Base-by-base conservation (phyloP, 2,888 invertebrate species). In the Drosophila birchii region DNA sequence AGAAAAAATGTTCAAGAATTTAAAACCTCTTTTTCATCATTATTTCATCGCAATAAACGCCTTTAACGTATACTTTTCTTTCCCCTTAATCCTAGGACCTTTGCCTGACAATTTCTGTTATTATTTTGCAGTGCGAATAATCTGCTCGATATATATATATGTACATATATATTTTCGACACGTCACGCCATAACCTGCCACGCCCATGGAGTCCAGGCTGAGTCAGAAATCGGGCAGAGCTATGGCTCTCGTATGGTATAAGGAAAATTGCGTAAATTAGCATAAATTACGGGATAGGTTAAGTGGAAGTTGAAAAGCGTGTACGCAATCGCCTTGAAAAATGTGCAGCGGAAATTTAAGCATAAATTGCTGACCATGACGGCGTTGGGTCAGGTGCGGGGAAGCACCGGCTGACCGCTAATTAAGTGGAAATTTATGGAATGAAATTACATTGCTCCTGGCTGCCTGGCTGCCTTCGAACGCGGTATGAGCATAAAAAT, bases 341-440 rank as follows among this genome's bases (percentile, higher is more conserved):
- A 81, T 84, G 78, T 78, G 81, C 84, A 81, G 49, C 86, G 84
- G 86, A 84, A 84, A 84, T 86, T 86, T 84, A 84, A 84, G 76
- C 81, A 80, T 76, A 86, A 86, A 84, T 84, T 84, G 73, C 78
- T 81, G 80, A 79, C 85, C 85, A 76, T 78, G 66, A 77, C 71
- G 69, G 62, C 18, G 29, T 1, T 3, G 3, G 2, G 9, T 29
- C 29, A 14, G 23, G 26, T 5, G 54, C 49, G 44, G 44, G 29
- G 29, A 43, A 39, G 36, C 51, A 58, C 68, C 79, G 70, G 60
- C 54, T 60, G 61, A 67, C 63, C 51, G 75, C 87, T 85, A 87
- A 86, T 86, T 86, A 86, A 86, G 79, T 82, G 85, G 87, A 85
- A 87, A 87, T 82, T 85, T 86, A 84, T 82, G 85, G 81, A 78